phyloP scores from a whole-genome alignment of 2,797 vertebrate genomes.

The Dipus sagitta region DNA sequence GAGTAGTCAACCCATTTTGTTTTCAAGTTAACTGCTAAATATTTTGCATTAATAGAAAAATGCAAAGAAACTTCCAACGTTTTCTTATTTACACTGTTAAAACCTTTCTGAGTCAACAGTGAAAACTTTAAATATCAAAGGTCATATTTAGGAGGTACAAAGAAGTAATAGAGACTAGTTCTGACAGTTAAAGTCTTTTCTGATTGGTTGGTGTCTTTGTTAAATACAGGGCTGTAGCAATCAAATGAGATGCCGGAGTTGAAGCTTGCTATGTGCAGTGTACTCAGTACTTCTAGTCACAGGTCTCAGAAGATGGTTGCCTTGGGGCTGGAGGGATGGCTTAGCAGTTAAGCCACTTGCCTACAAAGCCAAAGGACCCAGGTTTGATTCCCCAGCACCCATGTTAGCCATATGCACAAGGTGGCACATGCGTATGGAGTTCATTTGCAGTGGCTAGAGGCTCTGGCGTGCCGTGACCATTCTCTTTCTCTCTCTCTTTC shows the following conservation, averaged over 20 bases:
- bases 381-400: no score
- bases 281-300: neutral
- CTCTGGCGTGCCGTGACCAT: no score
- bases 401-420: no score
- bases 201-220: neutral
- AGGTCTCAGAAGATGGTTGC: neutral
- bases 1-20: neutral
- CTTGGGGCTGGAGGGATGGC: no score
- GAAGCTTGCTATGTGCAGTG: neutral
- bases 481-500: no score
- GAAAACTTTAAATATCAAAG: neutral
- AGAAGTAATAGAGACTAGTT: neutral
- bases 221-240: neutral
- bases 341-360: no score
- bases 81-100: neutral
- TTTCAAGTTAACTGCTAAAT: conserved; percentile 32
- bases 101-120: neutral
- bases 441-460: no score
- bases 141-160: neutral
- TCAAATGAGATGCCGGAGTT: neutral
- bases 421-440: no score
- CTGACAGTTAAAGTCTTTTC: neutral
- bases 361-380: no score
- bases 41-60: neutral
- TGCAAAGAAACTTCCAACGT: neutral